A percentile compares a stretch with the other conserved stretches of the same genome.
These are phyloP conservation scores for Narcine bancroftii DNA, from an alignment of 2,113 vertebrate species.

Conservation along the genomic window DNA sequence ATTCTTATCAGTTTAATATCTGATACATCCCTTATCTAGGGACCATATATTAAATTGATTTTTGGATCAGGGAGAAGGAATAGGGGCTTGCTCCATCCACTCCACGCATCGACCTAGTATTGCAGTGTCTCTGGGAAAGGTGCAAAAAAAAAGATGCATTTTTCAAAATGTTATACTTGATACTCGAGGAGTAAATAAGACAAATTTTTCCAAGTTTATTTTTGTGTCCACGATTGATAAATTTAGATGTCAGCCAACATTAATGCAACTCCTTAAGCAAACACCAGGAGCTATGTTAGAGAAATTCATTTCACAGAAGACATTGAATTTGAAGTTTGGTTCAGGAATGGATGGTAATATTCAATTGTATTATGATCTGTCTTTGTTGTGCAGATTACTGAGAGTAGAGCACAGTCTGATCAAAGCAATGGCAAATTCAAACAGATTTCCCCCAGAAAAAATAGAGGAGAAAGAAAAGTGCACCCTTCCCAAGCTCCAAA, in stretches of 20 bases:
- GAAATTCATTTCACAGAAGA: neutral
- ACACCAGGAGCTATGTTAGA: neutral
- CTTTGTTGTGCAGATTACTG: neutral
- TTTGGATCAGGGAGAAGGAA: no score
- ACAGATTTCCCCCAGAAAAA: neutral
- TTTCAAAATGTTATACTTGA: neutral
- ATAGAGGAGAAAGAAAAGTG: neutral
- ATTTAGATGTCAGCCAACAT: neutral
- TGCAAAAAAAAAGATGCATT: no score
- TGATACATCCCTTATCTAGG: no score
- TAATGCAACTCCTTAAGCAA: neutral
- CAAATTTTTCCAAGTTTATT: neutral
- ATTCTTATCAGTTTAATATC: no score
- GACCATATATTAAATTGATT: no score
- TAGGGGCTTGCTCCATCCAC: no score
- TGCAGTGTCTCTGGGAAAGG: no score
- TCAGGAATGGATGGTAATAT: neutral
- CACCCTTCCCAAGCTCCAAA: neutral
- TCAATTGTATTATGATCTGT: neutral
- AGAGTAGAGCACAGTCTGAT: neutral
- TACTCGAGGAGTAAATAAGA: neutral
- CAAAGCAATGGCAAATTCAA: neutral
- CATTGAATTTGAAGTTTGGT: neutral
- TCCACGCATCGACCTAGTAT: no score
- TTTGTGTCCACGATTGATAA: neutral